These are phyloP conservation scores for Chanos chanos DNA, from an alignment of 2,797 vertebrate species.

Conservation along the genomic window DNA sequence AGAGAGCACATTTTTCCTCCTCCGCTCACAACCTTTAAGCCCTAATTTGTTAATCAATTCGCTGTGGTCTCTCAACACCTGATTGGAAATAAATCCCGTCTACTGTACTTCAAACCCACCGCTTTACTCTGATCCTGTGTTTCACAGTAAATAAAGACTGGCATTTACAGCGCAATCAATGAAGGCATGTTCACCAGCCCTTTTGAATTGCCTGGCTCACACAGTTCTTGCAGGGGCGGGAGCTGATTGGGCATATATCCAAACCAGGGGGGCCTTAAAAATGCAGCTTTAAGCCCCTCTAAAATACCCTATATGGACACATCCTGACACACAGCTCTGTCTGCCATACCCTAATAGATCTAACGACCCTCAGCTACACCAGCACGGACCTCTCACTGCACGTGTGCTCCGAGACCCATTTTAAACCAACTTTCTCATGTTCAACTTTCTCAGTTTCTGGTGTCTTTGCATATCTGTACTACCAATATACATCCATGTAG, in stretches of 20 bases:
- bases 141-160: not conserved
- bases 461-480: no score
- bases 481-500: no score
- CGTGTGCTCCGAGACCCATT: no score
- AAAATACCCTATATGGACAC: constrained; percentile 33
- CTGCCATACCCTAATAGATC: no score
- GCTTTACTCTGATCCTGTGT: not conserved
- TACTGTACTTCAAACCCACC: not conserved
- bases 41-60: not conserved
- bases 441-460: no score
- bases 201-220: not conserved
- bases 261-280: constrained; percentile 15
- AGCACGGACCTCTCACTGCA: not conserved
- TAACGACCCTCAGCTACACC: no score
- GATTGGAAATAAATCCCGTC: not conserved
- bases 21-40: no score
- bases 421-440: no score
- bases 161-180: constrained; percentile 4
- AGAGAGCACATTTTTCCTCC: no score
- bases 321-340: no score
- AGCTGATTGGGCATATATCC: constrained; percentile 13
- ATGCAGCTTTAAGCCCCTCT: constrained; percentile 4
- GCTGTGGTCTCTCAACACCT: not conserved
- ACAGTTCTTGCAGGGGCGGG: not conserved
- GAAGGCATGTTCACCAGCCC: no score